Conservation (phyloP, 2,888 invertebrate genomes). For the Hemithea aestivaria region DNA sequence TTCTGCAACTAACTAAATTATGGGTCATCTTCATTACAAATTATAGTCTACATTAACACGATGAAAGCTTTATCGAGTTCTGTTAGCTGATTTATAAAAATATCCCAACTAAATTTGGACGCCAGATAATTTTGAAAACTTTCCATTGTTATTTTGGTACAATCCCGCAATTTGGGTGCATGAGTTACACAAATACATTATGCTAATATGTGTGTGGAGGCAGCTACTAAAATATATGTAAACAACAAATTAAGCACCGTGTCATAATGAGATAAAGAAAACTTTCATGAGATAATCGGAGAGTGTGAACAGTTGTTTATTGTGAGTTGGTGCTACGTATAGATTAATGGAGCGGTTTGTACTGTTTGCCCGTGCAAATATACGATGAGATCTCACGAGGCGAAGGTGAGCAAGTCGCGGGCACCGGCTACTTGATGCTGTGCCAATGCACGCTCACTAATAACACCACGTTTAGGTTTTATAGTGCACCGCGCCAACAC, state of each 20-base stretch:
- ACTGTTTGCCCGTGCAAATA: slow-evolving; percentile 28
- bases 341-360: slow-evolving; percentile 17
- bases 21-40: too few relatives aligned
- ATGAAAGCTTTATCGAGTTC: background rate
- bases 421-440: slow-evolving; percentile 45
- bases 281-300: slow-evolving; percentile 1
- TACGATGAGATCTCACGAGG: slow-evolving; percentile 33
- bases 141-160: slow-evolving; percentile 25
- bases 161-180: slow-evolving; percentile 20
- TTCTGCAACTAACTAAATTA: too few relatives aligned
- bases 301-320: slow-evolving; percentile 1
- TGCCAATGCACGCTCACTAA: slow-evolving; percentile 58
- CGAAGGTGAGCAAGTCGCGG: slow-evolving; percentile 62
- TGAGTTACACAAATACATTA: slow-evolving; percentile 18
- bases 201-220: slow-evolving; percentile 14
- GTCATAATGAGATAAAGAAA: slow-evolving; percentile 5
- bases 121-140: slow-evolving; percentile 16
- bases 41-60: too few relatives aligned
- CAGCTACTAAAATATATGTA: slow-evolving; percentile 10
- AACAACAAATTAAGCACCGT: slow-evolving; percentile 13
- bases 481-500: slow-evolving; percentile 15
- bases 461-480: slow-evolving; percentile 33
- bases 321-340: slow-evolving; percentile 15
- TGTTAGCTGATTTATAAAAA: slow-evolving; percentile 13
- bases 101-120: slow-evolving; percentile 1